A percentile compares a stretch with the other conserved stretches of the same genome.
phyloP scores from a whole-genome alignment of 2,113 vertebrate species.

The Psephotus haematonotus region DNA sequence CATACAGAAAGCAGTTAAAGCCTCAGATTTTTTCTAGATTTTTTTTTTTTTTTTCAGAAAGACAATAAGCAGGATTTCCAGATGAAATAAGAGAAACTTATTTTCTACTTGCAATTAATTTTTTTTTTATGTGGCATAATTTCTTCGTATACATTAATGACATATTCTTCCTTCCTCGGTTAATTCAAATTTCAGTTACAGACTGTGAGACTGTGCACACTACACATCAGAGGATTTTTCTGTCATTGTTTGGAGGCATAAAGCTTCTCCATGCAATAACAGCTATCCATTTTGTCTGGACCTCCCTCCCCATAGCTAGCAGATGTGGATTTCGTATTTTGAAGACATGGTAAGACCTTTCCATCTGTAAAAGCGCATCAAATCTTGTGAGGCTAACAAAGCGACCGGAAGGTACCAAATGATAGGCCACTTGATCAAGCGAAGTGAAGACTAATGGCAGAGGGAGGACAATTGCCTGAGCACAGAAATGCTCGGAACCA shows the following conservation, averaged over 20 bases:
- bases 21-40: not conserved
- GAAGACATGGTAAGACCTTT: not conserved
- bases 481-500: not conserved
- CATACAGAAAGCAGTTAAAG: slow-evolving; percentile 23
- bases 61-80: not conserved
- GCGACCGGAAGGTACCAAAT: not conserved
- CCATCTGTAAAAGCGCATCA: not conserved
- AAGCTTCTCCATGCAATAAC: not conserved
- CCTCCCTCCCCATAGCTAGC: not conserved
- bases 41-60: not conserved
- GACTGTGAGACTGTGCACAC: not conserved
- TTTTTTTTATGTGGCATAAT: not conserved
- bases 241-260: not conserved
- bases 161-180: not conserved
- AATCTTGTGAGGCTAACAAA: slow-evolving; percentile 14
- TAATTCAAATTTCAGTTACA: not conserved
- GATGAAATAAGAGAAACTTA: not conserved
- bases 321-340: not conserved
- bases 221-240: not conserved
- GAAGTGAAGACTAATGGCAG: slow-evolving; percentile 2
- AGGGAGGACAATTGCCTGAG: not conserved
- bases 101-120: not conserved
- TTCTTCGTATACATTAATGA: not conserved
- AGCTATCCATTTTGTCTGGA: not conserved
- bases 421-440: not conserved